Evolutionary conservation across 2,888 invertebrate species (phyloP), one percentile per base, ranked within the genome.

Genomic region (Caenorhabditis sinica): DNA sequence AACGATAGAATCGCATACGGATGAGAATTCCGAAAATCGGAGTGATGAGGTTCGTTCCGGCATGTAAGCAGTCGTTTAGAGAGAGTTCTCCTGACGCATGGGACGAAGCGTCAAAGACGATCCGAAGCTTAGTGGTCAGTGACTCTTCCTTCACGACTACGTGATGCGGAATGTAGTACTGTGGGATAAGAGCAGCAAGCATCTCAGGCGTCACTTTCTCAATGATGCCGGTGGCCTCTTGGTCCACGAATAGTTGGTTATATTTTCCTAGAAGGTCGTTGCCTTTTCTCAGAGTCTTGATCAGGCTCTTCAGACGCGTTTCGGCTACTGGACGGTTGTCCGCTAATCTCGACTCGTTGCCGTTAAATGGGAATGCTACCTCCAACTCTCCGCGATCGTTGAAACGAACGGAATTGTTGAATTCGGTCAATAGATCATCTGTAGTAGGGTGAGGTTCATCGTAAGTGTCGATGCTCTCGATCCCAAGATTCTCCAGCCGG

Each of bases 101-200:
- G 0, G 74, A 68, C 0, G 68, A 61, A 0, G 85, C 89, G 51
- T 89, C 86, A 43, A 74, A 71, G 8, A 90, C 88, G 17, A 86
- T 65, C 13, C 90, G 33, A 4, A 81, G 6, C 40, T 87, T 88
- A 1, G 86, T 82, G 1, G 76, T 61, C 2, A 68, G 61, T 11
- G 82, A 82, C 1, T 56, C 45, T 9, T 74, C 74, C 25, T 85
- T 87, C 6, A 71, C 23, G 2, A 89, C 88, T 8, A 25, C 53
- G 15, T 83, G 83, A 53, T 86, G 83, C 0, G 88, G 88, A 17
- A 85, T 82, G 60, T 72, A 85, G 43, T 66, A 75, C 1, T 20
- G n/a, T 2, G 45, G 58, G 1, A 1, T 0, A 1, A 49, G 1
- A n/a, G 23, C 6, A 8, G 5, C 11, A 0, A 51, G 20, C 6